Conservation (phyloP, 1,140 invertebrate genomes). For the Aphaenogaster rudis region DNA sequence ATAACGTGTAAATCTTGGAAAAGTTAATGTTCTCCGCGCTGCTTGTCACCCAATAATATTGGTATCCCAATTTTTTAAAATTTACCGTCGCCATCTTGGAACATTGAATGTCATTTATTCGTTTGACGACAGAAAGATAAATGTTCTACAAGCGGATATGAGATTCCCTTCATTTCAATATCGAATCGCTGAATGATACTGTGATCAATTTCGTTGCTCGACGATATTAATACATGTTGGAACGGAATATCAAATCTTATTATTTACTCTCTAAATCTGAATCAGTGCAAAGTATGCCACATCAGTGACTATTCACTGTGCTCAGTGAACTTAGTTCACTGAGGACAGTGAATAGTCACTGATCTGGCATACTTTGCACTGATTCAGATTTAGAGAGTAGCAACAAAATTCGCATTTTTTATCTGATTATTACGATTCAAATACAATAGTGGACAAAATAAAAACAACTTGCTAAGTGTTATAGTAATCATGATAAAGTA, state of each 20-base stretch:
- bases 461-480: too few species aligned
- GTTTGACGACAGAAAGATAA: slow-evolving; percentile 11
- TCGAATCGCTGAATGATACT: slow-evolving; percentile 3
- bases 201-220: background rate
- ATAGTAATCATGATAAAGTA: too few species aligned
- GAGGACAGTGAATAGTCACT: too few species aligned
- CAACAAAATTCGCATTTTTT: background rate
- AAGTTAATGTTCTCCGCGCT: background rate
- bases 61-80: background rate
- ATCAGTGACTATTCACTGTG: too few species aligned
- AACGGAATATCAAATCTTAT: background rate
- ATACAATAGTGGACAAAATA: background rate
- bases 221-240: background rate
- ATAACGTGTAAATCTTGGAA: slow-evolving; percentile 22
- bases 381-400: too few species aligned
- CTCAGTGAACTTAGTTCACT: too few species aligned
- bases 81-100: background rate
- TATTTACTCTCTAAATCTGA: too few species aligned
- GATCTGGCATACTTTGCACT: too few species aligned
- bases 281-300: too few species aligned
- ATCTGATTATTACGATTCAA: background rate
- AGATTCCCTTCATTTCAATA: slow-evolving; percentile 20
- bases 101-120: background rate
- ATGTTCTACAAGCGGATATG: background rate
- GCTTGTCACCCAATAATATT: background rate